phyloP scores from a whole-genome alignment of 2,113 vertebrate species.

The Daphoenositta chrysoptera region DNA sequence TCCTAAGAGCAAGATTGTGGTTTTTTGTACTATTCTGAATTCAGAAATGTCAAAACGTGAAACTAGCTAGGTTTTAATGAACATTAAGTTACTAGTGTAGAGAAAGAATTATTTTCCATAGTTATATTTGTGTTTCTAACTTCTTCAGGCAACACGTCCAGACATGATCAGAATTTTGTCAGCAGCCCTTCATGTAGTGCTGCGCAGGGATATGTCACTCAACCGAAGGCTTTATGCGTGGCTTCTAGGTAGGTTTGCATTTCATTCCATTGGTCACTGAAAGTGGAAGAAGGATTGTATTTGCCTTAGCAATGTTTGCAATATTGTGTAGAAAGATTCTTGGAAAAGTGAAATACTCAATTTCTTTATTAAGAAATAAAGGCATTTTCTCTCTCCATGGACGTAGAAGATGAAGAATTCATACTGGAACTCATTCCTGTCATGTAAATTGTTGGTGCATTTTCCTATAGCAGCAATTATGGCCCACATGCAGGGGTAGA shows the following conservation, averaged over 20 bases:
- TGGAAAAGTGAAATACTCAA: not conserved
- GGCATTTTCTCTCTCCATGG: fast-evolving
- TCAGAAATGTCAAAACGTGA: not conserved
- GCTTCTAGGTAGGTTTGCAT: conserved; percentile 87
- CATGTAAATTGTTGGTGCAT: not conserved
- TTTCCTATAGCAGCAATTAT: not conserved
- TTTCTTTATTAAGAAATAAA: not conserved
- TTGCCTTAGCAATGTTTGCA: not conserved
- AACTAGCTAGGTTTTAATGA: not conserved
- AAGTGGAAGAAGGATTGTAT: not conserved
- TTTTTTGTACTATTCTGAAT: not conserved
- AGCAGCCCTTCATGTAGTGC: conserved; percentile 94
- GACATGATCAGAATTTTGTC: conserved; percentile 98
- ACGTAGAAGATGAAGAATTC: not conserved
- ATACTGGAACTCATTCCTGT: not conserved
- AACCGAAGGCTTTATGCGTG: conserved; percentile 98
- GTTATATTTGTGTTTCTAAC: not conserved
- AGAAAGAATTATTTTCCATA: not conserved
- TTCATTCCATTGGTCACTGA: not conserved
- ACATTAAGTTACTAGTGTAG: not conserved
- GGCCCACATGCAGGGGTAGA: not conserved
- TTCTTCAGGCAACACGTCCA: conserved; percentile 87
- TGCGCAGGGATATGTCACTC: conserved; percentile 98
- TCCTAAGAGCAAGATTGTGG: not conserved
- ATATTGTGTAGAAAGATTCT: not conserved